Conservation (phyloP, 2,888 invertebrate genomes). For the Tetragonula carbonaria region DNA sequence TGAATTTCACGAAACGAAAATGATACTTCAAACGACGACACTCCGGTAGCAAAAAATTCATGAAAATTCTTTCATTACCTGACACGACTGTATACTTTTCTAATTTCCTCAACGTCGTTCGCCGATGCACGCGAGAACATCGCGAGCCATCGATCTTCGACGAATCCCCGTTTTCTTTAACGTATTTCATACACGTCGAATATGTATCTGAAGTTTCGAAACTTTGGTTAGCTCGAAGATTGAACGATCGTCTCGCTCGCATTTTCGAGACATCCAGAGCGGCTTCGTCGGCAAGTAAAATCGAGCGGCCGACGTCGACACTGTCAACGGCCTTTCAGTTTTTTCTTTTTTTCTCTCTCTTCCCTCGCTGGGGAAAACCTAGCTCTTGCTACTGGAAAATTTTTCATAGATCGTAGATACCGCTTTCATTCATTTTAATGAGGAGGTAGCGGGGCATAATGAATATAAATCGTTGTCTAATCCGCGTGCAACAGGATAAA, state of each 20-base stretch:
- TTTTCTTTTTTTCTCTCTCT: background rate
- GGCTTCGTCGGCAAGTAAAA: constrained; percentile 15
- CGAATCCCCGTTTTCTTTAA: background rate
- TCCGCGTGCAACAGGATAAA: constrained; percentile 27
- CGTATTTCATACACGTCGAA: constrained; percentile 2
- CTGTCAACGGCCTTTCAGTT: constrained; percentile 36
- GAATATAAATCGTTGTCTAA: constrained; percentile 48
- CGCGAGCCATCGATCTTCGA: constrained; percentile 8
- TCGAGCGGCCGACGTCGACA: constrained; percentile 6
- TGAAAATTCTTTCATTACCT: background rate
- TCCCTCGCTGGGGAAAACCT: background rate
- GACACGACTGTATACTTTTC: background rate
- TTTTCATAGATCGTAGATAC: constrained; percentile 51
- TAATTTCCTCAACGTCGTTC: background rate
- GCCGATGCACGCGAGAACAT: too few relatives aligned
- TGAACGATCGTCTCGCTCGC: constrained; percentile 6
- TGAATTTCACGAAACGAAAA: too few relatives aligned
- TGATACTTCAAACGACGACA: too few relatives aligned
- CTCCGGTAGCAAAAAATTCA: background rate
- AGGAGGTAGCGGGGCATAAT: constrained; percentile 26
- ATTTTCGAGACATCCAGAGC: constrained; percentile 17
- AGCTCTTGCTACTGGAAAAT: constrained; percentile 12
- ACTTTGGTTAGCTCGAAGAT: constrained; percentile 7
- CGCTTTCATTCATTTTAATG: constrained; percentile 53
- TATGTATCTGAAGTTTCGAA: constrained; percentile 1